These are phyloP conservation scores for Struthidea cinerea DNA, from an alignment of 2,113 vertebrate species.

Conservation along the genomic window DNA sequence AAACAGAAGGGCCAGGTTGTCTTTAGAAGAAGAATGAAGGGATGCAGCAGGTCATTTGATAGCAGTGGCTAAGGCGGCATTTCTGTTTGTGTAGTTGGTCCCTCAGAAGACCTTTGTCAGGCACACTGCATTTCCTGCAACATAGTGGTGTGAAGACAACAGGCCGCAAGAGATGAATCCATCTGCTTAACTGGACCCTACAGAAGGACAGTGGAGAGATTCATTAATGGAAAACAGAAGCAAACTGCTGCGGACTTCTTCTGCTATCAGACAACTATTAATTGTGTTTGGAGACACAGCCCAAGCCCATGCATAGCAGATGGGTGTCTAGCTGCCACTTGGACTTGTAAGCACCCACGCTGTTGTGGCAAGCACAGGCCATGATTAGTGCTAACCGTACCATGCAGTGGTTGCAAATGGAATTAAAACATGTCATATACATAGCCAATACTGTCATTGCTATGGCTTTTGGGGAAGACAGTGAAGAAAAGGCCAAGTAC, in stretches of 20 bases:
- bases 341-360: background rate
- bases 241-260: background rate
- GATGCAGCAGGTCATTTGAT: background rate
- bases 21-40: background rate
- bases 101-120: background rate
- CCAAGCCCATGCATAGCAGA: background rate
- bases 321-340: background rate
- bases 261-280: background rate
- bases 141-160: rapidly evolving
- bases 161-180: background rate
- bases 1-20: background rate
- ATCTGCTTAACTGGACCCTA: background rate
- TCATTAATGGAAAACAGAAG: background rate
- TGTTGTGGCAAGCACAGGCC: background rate
- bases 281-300: background rate
- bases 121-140: background rate
- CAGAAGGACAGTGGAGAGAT: background rate
- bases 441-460: background rate
- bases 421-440: slow-evolving; percentile 13
- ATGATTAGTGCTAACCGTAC: background rate
- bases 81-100: background rate
- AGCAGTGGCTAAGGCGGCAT: background rate
- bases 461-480: background rate
- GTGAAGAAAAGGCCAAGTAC: slow-evolving; percentile 26
- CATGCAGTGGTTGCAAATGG: background rate